Percentiles rank a stretch among this genome's conserved stretches.
Conservation (phyloP, 2,113 vertebrate species). For the Saccopteryx leptura region DNA sequence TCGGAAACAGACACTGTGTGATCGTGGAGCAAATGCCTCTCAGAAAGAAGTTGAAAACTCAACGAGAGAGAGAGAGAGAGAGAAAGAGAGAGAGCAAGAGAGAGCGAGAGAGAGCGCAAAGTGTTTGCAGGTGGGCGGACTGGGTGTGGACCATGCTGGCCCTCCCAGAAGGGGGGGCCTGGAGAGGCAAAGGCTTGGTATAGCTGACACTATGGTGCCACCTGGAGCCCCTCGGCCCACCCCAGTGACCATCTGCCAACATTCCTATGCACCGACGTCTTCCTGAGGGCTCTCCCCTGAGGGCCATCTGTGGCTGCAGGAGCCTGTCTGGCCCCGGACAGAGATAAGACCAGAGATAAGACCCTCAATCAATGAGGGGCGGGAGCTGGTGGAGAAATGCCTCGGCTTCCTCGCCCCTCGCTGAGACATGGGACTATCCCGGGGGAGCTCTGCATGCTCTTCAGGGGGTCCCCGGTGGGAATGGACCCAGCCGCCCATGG, state of each 20-base stretch:
- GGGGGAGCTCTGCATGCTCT: no score
- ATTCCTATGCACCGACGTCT: not conserved
- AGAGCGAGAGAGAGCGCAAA: not conserved
- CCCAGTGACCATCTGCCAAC: not conserved
- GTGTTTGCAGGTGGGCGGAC: slow-evolving; percentile 29
- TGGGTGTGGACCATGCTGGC: not conserved
- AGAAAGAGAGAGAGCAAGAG: slow-evolving; percentile 60
- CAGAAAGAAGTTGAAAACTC: slow-evolving; percentile 74
- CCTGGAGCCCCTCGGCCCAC: no score
- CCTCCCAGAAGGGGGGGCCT: accelerated
- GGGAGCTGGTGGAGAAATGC: not conserved
- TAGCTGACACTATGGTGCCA: no score
- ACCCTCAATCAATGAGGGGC: not conserved
- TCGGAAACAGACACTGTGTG: slow-evolving; percentile 72
- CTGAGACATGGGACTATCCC: not conserved
- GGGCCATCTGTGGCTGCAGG: not conserved
- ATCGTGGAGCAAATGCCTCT: slow-evolving; percentile 77
- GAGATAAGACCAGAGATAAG: slow-evolving; percentile 13
- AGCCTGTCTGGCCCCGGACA: not conserved
- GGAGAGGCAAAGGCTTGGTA: not conserved
- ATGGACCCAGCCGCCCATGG: not conserved
- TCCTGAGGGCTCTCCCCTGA: not conserved
- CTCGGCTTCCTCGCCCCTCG: not conserved
- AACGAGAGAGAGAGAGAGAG: slow-evolving; percentile 54
- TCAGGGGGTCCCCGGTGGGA: not conserved